Evolutionary conservation across 2,113 vertebrate genomes (phyloP), one percentile per base, ranked within the genome.

Genomic region (Lethenteron reissneri): DNA sequence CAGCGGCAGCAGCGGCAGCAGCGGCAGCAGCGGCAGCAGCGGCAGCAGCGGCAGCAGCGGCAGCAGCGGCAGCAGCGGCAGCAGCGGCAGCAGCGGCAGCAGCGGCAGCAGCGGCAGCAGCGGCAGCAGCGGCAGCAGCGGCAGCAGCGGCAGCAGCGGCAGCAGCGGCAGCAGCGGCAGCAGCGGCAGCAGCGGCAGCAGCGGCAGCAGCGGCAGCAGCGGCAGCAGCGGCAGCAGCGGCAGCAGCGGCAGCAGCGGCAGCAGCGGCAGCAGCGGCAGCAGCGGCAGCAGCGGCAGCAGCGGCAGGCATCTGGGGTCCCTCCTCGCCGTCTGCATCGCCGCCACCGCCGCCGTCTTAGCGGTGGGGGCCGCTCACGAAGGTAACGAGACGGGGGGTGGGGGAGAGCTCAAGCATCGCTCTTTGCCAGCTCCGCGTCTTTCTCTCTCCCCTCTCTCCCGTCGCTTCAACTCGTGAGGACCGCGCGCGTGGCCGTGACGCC

Each of bases 1-100:
- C 59, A 62, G 59, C 59, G 59, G 59, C 59, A 62, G 59, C 59
- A 62, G 59, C 59, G 59, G 59, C 59, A 62, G 59, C 59, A 62
- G 59, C 59, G 59, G 59, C 59, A 62, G 59, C 59, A 62, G 59
- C 59, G 59, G 59, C 59, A 62, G 59, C 59, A 62, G 59, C 59
- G 59, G 59, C 59, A 62, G 59, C 59, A 62, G 59, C 59, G 59
- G 59, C 59, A 62, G 59, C 59, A 62, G 59, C 59, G 59, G 59
- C 59, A 62, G 59, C 59, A 62, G 59, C 59, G 59, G 59, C 59
- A 62, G 59, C 59, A 62, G 59, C 59, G 59, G 59, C 59, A 62
- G 59, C 59, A 62, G 59, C 59, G 59, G 8, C 59, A 62, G 59
- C 59, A 62, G 59, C 59, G 59, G 8, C 59, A 62, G 59, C 59